A percentile compares a stretch with the other conserved stretches of the same genome.
These are phyloP conservation scores for Adela reaumurella DNA, from an alignment of 2,888 invertebrate species.

Conservation along the genomic window DNA sequence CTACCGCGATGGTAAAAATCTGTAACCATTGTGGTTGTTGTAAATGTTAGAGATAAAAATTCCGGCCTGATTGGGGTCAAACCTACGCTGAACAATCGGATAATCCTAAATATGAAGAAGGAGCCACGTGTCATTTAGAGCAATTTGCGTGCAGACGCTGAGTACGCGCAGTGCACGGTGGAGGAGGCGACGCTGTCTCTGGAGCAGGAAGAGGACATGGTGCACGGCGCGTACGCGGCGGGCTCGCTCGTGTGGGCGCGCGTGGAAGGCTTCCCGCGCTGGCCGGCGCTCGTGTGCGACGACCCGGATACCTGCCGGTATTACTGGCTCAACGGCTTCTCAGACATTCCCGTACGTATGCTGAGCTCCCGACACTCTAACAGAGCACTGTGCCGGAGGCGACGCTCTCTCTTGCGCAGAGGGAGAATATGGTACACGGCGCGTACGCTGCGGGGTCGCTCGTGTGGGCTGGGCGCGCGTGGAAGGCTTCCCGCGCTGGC, in stretches of 20 bases:
- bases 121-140: too few species aligned
- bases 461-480: constrained; percentile 63
- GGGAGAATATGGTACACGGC: constrained; percentile 55
- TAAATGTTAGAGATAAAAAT: too few species aligned
- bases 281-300: constrained; percentile 71
- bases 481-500: constrained; percentile 67
- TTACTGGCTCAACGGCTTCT: constrained; percentile 55
- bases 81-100: too few species aligned
- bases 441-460: constrained; percentile 62
- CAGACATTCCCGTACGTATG: constrained; percentile 48
- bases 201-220: constrained; percentile 48
- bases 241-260: constrained; percentile 67
- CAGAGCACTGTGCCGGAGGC: constrained; percentile 50
- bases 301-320: constrained; percentile 60
- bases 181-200: constrained; percentile 41
- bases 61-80: too few species aligned
- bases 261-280: constrained; percentile 62
- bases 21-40: too few species aligned
- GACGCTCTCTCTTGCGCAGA: constrained; percentile 33
- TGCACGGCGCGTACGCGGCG: constrained; percentile 57
- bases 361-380: too few species aligned
- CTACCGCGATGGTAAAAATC: too few species aligned
- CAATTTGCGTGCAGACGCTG: constrained; percentile 30
- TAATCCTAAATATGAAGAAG: too few species aligned
- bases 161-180: constrained; percentile 44